Conservation (phyloP, 2,797 vertebrate species). For the Corythornis leucogaster region DNA sequence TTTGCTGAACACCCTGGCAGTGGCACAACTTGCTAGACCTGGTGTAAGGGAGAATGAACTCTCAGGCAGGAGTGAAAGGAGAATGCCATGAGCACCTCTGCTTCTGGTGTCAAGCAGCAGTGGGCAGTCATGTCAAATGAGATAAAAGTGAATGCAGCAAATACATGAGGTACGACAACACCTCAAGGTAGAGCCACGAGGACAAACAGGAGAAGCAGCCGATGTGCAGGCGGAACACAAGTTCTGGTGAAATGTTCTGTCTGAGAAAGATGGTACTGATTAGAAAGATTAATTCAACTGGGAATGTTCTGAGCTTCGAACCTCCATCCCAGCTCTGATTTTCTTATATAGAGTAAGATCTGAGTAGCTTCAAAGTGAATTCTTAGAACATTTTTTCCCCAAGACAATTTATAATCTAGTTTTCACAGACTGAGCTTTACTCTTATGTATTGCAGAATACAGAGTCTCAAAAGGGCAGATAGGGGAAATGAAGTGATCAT, state of each 20-base stretch:
- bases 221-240: not conserved
- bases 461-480: not conserved
- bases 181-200: not conserved
- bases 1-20: not conserved
- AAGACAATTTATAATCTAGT: not conserved
- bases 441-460: not conserved
- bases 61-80: not conserved
- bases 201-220: not conserved
- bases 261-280: not conserved
- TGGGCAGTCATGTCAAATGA: not conserved
- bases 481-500: slow-evolving; percentile 1
- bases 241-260: not conserved
- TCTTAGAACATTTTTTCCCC: not conserved
- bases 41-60: not conserved
- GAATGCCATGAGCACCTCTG: not conserved
- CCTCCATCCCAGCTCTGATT: rapidly evolving
- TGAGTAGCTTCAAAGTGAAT: not conserved
- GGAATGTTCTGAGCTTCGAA: not conserved
- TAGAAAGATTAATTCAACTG: not conserved
- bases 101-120: not conserved
- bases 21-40: rapidly evolving
- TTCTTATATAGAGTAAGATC: not conserved
- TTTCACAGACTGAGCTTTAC: not conserved
- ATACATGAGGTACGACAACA: not conserved
- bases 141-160: not conserved